Conservation (phyloP, 1,140 invertebrate genomes). For the Trichonephila clavipes region DNA sequence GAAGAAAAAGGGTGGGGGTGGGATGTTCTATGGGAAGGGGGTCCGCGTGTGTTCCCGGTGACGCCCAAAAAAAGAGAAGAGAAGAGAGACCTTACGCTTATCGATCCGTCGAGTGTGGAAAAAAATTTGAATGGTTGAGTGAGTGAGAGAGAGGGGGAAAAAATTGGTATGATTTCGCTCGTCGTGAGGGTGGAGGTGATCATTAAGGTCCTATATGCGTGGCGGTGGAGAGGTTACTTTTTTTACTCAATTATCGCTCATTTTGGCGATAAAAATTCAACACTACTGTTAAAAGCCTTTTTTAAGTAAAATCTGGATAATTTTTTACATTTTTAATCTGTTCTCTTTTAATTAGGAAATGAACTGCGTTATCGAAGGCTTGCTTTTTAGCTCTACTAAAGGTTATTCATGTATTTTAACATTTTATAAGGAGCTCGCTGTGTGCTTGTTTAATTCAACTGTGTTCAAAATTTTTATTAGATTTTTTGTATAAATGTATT, state of each 20-base stretch:
- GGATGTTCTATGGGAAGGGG: background rate
- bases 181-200: constrained; percentile 9
- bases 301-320: no score
- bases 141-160: background rate
- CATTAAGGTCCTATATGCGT: constrained; percentile 22
- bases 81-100: constrained; percentile 23
- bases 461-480: no score
- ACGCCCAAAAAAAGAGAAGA: constrained; percentile 57
- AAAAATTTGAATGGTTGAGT: background rate
- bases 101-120: constrained; percentile 10
- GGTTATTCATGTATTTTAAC: no score
- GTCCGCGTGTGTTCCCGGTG: background rate
- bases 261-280: constrained; percentile 1
- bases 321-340: no score
- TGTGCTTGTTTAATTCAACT: no score
- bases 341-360: no score
- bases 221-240: background rate
- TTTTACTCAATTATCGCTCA: background rate
- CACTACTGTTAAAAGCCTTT: no score
- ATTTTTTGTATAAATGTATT: no score
- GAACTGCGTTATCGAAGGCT: no score
- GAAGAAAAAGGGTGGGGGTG: constrained; percentile 8
- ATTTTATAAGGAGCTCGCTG: no score
- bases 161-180: constrained; percentile 5
- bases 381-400: no score